Conservation (phyloP, 2,797 vertebrate species). For the Protonibea diacanthus region DNA sequence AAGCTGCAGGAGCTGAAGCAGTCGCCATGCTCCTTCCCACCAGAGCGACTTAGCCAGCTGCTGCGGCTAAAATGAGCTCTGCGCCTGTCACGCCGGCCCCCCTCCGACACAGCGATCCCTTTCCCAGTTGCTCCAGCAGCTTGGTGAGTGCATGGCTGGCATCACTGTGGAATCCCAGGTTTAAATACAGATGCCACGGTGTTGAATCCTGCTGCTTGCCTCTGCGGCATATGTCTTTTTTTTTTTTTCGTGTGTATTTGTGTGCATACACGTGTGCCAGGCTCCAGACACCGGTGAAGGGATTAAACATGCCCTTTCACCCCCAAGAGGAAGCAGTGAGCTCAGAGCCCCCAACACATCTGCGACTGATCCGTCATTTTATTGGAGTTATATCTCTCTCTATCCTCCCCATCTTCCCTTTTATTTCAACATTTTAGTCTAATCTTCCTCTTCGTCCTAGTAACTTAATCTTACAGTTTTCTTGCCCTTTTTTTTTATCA, state of each 20-base stretch:
- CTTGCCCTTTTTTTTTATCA: not conserved
- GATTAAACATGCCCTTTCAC: conserved; percentile 48
- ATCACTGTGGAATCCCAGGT: conserved; percentile 34
- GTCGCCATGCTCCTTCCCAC: conserved; percentile 10
- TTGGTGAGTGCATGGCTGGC: conserved; percentile 33
- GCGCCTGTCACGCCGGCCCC: conserved; percentile 17
- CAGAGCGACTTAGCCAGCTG: conserved; percentile 47
- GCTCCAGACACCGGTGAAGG: conserved; percentile 31
- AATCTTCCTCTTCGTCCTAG: conserved; percentile 20
- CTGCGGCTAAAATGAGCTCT: conserved; percentile 34
- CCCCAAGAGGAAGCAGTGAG: conserved; percentile 27
- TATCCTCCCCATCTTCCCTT: conserved; percentile 28
- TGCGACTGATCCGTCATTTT: conserved; percentile 41
- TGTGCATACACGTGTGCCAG: conserved; percentile 8
- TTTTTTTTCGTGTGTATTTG: conserved; percentile 1
- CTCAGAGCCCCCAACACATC: conserved; percentile 39
- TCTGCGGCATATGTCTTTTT: conserved; percentile 26
- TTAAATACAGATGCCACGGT: conserved; percentile 48
- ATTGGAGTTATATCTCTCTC: conserved; percentile 18
- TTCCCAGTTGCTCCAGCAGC: conserved; percentile 11
- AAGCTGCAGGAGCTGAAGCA: conserved; percentile 25
- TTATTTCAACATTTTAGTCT: conserved; percentile 45
- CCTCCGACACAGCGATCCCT: not conserved
- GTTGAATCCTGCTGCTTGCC: conserved; percentile 22
- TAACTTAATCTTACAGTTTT: conserved; percentile 25